Percentiles rank a stretch among this genome's conserved stretches.
Conservation (phyloP, 2,797 vertebrate genomes). For the Taenioides sp. region DNA sequence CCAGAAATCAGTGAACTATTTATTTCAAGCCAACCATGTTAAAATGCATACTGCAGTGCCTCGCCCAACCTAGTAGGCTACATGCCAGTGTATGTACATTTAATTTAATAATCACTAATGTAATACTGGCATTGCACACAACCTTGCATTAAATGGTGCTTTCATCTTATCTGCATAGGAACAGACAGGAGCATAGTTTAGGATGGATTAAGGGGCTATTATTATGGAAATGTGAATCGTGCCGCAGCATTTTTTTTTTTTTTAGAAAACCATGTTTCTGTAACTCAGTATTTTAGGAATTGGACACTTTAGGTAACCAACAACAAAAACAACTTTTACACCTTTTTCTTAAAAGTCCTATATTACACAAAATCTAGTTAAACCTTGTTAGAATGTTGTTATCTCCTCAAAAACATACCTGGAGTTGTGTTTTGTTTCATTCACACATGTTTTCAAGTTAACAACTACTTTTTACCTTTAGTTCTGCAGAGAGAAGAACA, state of each 20-base stretch:
- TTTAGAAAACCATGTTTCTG: neutral
- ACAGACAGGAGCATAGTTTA: slow-evolving; percentile 2
- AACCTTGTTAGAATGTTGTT: too few relatives aligned
- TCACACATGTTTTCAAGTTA: too few relatives aligned
- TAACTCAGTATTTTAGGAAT: neutral
- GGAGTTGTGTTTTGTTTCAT: too few relatives aligned
- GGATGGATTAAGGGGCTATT: neutral
- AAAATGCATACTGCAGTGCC: neutral
- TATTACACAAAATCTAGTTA: too few relatives aligned
- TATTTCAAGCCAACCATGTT: neutral
- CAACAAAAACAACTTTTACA: too few relatives aligned
- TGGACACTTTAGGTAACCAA: neutral
- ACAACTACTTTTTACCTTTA: too few relatives aligned
- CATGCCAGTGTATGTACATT: neutral
- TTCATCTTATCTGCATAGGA: slow-evolving; percentile 8
- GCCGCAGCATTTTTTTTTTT: neutral
- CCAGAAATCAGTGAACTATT: neutral
- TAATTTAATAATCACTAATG: neutral
- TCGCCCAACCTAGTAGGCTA: neutral
- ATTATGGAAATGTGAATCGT: slow-evolving; percentile 11
- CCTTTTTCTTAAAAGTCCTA: too few relatives aligned
- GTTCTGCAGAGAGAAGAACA: too few relatives aligned
- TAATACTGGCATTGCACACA: neutral
- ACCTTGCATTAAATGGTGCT: slow-evolving; percentile 1
- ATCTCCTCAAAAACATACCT: too few relatives aligned